phyloP scores from a whole-genome alignment of 1,140 invertebrate genomes.

The Mya arenaria region DNA sequence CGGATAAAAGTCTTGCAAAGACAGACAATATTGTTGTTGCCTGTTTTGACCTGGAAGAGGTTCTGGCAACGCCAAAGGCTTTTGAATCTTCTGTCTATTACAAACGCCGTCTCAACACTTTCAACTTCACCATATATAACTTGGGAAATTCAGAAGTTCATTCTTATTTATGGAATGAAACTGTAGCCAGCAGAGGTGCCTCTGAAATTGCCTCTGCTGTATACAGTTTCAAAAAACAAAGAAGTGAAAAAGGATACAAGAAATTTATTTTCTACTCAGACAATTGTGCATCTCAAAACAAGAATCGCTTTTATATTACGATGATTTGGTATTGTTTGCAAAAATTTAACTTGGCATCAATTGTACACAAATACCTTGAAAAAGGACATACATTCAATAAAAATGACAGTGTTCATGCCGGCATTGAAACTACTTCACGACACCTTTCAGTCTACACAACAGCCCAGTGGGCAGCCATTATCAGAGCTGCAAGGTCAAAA shows the following conservation, averaged over 20 bases:
- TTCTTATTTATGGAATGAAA: constrained; percentile 27
- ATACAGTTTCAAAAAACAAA: neutral
- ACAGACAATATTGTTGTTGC: neutral
- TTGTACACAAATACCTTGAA: constrained; percentile 25
- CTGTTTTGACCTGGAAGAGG: constrained; percentile 36
- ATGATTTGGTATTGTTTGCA: constrained; percentile 32
- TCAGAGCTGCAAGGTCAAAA: constrained; percentile 4
- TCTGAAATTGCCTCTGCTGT: constrained; percentile 23
- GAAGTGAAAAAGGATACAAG: neutral
- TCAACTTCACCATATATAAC: constrained; percentile 33
- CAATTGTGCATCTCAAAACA: constrained; percentile 29
- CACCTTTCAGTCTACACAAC: neutral
- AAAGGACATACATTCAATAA: constrained; percentile 30
- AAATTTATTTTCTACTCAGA: constrained; percentile 26
- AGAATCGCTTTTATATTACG: constrained; percentile 23
- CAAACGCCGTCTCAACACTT: constrained; percentile 32
- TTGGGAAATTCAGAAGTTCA: constrained; percentile 8
- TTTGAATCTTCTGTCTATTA: constrained; percentile 17
- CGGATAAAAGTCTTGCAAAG: constrained; percentile 9
- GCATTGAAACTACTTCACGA: neutral
- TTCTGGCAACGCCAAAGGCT: constrained; percentile 12
- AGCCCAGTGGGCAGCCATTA: constrained; percentile 4
- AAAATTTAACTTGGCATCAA: constrained; percentile 25
- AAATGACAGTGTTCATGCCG: constrained; percentile 12
- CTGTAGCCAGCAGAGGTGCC: neutral